Conservation (phyloP, 2,113 vertebrate species). For the Chrysemys picta region DNA sequence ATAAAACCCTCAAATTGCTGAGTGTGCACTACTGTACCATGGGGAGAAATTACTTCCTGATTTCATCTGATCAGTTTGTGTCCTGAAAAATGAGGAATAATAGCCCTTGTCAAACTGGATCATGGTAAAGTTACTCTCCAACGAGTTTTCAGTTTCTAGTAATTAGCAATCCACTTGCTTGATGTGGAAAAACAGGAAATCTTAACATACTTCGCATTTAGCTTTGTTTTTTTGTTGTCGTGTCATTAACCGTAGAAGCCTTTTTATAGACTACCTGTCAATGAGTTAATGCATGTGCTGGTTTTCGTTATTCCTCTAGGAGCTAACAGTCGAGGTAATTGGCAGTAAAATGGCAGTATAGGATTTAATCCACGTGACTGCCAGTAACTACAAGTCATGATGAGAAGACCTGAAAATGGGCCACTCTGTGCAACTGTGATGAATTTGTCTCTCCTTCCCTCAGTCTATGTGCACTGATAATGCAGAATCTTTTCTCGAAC, state of each 20-base stretch:
- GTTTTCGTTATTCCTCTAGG: not conserved
- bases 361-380: not conserved
- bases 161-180: not conserved
- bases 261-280: not conserved
- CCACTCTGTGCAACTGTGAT: not conserved
- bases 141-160: not conserved
- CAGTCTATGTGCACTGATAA: not conserved
- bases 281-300: not conserved
- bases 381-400: not conserved
- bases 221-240: not conserved
- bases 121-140: not conserved
- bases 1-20: not conserved
- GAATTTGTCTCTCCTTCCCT: not conserved
- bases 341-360: not conserved
- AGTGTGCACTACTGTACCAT: not conserved
- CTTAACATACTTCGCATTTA: not conserved
- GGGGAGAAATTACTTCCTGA: not conserved
- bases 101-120: not conserved
- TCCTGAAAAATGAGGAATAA: not conserved
- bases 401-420: not conserved
- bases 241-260: not conserved
- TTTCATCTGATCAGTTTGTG: fast-evolving
- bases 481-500: not conserved
- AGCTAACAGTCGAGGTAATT: not conserved
- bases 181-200: not conserved